Percentiles rank a stretch among this genome's conserved stretches.
These are phyloP conservation scores for Meteorus colon DNA, from an alignment of 2,888 invertebrate genomes.

Conservation along the genomic window DNA sequence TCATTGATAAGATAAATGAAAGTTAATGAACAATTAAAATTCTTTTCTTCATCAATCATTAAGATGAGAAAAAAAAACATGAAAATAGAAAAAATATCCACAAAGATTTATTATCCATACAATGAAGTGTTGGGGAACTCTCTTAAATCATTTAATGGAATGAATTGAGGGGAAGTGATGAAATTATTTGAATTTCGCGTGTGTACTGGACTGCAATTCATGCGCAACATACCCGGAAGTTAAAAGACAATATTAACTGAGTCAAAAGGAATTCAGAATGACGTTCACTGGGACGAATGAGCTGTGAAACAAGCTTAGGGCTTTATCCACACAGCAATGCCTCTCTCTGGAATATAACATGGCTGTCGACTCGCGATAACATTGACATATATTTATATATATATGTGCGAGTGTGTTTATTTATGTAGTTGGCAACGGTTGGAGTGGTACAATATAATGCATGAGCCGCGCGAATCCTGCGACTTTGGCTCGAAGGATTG, in stretches of 20 bases:
- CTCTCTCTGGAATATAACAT: constrained; percentile 13
- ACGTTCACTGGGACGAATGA: constrained; percentile 37
- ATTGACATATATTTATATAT: background rate
- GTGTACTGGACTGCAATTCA: background rate
- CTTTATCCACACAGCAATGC: constrained; percentile 39
- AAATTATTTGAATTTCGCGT: background rate
- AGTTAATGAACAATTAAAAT: too few relatives aligned
- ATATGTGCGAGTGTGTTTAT: background rate
- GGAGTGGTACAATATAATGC: constrained; percentile 23
- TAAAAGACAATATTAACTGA: constrained; percentile 28
- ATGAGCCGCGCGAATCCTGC: constrained; percentile 12
- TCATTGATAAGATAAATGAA: background rate
- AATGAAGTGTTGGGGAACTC: background rate
- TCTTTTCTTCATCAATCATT: background rate
- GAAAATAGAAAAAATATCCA: background rate
- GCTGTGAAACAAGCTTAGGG: constrained; percentile 49
- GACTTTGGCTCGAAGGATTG: constrained; percentile 14
- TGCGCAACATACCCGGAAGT: constrained; percentile 38
- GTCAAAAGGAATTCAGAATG: constrained; percentile 43
- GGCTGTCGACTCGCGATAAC: constrained; percentile 29
- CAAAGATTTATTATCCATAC: background rate
- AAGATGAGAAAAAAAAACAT: background rate
- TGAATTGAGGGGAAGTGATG: background rate
- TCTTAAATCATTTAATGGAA: background rate
- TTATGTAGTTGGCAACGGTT: background rate